Evolutionary conservation across 2,797 vertebrate genomes (phyloP).

Genomic region (Morelia viridis): DNA sequence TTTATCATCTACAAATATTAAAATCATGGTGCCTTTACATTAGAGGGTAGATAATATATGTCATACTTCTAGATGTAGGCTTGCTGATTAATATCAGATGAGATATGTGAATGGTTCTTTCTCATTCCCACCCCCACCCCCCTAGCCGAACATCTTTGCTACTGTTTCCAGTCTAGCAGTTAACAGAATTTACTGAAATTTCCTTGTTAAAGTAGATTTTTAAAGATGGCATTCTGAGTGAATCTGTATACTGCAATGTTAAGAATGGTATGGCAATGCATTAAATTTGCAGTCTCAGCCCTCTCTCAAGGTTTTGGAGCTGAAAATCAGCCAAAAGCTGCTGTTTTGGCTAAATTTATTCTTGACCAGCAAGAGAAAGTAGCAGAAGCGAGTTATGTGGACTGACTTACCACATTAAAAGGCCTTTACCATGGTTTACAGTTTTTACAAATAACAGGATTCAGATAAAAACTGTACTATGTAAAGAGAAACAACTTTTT

Average conservation of each 20-base stretch:
- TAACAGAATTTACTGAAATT: neutral
- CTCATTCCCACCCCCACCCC: neutral
- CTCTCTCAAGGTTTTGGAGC: neutral
- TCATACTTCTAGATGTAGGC: neutral
- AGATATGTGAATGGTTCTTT: neutral
- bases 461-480: neutral
- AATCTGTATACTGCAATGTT: neutral
- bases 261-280: neutral
- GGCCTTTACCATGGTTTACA: neutral
- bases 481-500: neutral
- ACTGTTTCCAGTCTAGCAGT: neutral
- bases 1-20: neutral
- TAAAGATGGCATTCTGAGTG: neutral
- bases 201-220: neutral
- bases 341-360: neutral
- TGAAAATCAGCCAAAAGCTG: neutral
- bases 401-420: neutral
- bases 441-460: neutral
- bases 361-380: neutral
- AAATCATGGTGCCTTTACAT: neutral
- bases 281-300: neutral
- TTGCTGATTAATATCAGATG: neutral
- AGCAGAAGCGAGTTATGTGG: neutral
- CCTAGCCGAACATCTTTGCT: neutral
- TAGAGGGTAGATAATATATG: neutral